These are phyloP conservation scores for Gambelia wislizenii DNA, from an alignment of 2,797 vertebrate species.

Conservation along the genomic window DNA sequence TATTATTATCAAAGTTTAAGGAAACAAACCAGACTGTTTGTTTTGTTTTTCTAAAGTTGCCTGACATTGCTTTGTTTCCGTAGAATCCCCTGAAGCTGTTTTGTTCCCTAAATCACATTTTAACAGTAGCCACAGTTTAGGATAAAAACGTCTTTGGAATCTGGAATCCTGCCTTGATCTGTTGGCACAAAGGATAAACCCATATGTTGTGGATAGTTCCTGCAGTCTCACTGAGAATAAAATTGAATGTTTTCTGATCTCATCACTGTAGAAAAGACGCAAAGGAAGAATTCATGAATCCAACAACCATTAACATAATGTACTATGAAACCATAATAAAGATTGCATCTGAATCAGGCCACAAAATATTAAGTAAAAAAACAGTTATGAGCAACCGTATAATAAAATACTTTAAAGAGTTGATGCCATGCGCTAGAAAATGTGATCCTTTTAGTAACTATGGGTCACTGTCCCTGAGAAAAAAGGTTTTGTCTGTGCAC, in stretches of 20 bases:
- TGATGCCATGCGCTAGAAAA: conserved; percentile 31
- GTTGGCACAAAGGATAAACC: too few species aligned
- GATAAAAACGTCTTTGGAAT: too few species aligned
- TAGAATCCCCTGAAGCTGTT: neutral
- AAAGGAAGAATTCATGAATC: neutral
- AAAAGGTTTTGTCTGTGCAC: neutral
- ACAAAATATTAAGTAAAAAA: conserved; percentile 64
- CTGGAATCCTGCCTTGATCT: too few species aligned
- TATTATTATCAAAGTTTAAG: neutral
- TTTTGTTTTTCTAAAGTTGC: too few species aligned
- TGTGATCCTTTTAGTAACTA: conserved; percentile 53
- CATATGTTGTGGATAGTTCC: too few species aligned
- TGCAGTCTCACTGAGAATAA: neutral
- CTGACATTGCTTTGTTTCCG: too few species aligned
- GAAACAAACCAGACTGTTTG: neutral
- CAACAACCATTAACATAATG: neutral
- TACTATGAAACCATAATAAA: neutral
- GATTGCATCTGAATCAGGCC: neutral
- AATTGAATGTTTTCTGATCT: neutral
- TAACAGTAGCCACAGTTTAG: neutral
- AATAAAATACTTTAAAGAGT: conserved; percentile 45
- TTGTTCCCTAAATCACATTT: neutral
- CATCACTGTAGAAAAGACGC: neutral
- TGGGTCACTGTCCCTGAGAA: neutral
- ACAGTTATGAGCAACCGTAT: conserved; percentile 29